Evolutionary conservation across 2,888 invertebrate species (phyloP), one percentile per base, ranked within the genome.

Genomic region (Craniophora ligustri): DNA sequence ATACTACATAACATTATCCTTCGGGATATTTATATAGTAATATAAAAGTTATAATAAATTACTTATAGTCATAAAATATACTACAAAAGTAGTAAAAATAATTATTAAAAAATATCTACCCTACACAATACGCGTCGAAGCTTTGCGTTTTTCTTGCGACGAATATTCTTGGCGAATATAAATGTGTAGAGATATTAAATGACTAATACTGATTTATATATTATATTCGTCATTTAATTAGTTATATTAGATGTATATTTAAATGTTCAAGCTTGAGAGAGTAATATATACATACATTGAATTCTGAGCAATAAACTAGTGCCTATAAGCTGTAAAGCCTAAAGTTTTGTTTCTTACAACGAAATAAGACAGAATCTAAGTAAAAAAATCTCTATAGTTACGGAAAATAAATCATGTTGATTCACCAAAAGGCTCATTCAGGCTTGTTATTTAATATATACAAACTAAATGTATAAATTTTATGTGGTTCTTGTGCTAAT

Each of bases 1-100:
- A 59, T 51, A 60, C 46, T 62, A 58, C 48, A 67, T 60, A 56
- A 30, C 53, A 49, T 40, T 58, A 51, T 58, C 50, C 45, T 59
- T 53, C 46, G 18, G 45, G 40, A 60, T 42, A 51, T n/a, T n/a
- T n/a, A n/a, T 44, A 47, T 51, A 51, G 53, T 51, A 49, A 49
- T 31, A 67, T 8, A 32, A 62, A 34, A 45, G 67, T 59, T 50
- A 56, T 59, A 67, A 68, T 53, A 41, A 64, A 64, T 61, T 61
- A 59, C 23, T 47, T 59, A 39, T 63, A 72, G 62, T 47, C 30
- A 45, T 67, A 67, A 68, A 7, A 34, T 78, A 75, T 67, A 44
- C 41, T 64, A 45, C 59, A 67, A 44, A 68, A 57, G 54, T 39
- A 41, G 39, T 38, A 38, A 61, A 53, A 42, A 16, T 18, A 35